Conservation (phyloP, 2,888 invertebrate genomes). For the Nysson spinosus region DNA sequence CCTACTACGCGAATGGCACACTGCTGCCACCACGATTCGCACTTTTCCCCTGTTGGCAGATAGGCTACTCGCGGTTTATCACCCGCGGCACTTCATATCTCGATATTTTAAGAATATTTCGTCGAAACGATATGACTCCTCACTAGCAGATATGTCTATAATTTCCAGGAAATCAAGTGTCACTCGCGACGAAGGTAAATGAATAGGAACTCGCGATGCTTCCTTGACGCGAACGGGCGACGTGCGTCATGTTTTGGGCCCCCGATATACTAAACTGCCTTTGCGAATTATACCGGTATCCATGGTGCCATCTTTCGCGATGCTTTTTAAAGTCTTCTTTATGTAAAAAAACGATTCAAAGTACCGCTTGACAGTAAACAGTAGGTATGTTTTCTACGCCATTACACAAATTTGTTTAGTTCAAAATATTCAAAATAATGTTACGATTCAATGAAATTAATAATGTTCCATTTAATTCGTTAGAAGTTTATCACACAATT, state of each 20-base stretch:
- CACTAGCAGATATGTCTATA: background rate
- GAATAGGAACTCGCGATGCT: background rate
- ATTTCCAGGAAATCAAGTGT: slow-evolving; percentile 8
- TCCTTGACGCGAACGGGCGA: slow-evolving; percentile 14
- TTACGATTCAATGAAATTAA: too few species aligned
- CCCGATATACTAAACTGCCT: slow-evolving; percentile 25
- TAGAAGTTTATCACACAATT: too few species aligned
- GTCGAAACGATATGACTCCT: background rate
- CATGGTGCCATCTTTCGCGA: slow-evolving; percentile 20
- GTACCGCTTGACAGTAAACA: too few species aligned
- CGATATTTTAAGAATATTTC: background rate
- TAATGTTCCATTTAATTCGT: too few species aligned
- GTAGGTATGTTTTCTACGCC: too few species aligned
- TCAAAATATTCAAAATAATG: too few species aligned
- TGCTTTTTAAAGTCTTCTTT: too few species aligned
- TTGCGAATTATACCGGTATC: background rate
- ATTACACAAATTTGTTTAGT: too few species aligned
- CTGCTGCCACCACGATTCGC: slow-evolving; percentile 41
- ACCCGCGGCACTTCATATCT: slow-evolving; percentile 22
- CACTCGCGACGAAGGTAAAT: slow-evolving; percentile 13
- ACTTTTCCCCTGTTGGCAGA: slow-evolving; percentile 14
- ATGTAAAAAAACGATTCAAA: too few species aligned
- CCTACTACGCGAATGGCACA: slow-evolving; percentile 8
- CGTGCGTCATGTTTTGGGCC: slow-evolving; percentile 47
- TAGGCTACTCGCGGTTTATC: slow-evolving; percentile 25